phyloP scores from a whole-genome alignment of 2,797 vertebrate species.

The Platyrinchus mystaceus region DNA sequence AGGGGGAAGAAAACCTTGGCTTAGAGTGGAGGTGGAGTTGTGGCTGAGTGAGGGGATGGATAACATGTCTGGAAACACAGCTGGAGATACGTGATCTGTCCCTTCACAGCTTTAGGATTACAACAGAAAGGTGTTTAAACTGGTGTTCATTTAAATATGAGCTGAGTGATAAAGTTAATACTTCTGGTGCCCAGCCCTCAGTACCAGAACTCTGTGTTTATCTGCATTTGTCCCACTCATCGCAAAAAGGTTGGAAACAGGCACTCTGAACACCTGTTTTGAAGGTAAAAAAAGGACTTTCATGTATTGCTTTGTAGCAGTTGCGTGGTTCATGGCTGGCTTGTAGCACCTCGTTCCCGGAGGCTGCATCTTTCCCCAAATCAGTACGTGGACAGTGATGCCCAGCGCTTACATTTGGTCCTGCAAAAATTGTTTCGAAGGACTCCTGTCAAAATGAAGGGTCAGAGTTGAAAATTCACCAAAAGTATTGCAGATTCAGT shows the following conservation, averaged over 20 bases:
- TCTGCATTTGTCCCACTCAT: not conserved
- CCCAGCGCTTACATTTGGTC: not conserved
- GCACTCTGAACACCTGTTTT: not conserved
- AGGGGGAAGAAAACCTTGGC: not conserved
- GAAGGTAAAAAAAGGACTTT: not conserved
- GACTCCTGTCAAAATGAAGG: not conserved
- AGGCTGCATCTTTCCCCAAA: not conserved
- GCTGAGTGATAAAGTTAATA: not conserved
- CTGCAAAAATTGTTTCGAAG: not conserved
- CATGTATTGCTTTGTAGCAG: not conserved
- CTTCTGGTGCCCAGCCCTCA: not conserved
- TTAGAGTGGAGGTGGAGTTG: not conserved
- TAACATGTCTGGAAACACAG: not conserved
- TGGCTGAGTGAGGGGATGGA: not conserved
- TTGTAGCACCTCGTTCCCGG: not conserved
- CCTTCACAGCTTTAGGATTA: not conserved
- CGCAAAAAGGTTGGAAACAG: not conserved
- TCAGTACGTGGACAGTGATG: rapidly evolving
- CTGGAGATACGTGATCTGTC: not conserved
- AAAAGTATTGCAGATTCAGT: not conserved
- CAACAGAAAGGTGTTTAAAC: not conserved
- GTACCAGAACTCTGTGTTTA: not conserved
- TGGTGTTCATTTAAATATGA: not conserved
- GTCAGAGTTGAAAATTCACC: not conserved
- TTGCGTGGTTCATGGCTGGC: not conserved